Percentiles rank a stretch among this genome's conserved stretches.
phyloP scores from a whole-genome alignment of 2,888 invertebrate genomes.

The Chloroclystis v-ata region DNA sequence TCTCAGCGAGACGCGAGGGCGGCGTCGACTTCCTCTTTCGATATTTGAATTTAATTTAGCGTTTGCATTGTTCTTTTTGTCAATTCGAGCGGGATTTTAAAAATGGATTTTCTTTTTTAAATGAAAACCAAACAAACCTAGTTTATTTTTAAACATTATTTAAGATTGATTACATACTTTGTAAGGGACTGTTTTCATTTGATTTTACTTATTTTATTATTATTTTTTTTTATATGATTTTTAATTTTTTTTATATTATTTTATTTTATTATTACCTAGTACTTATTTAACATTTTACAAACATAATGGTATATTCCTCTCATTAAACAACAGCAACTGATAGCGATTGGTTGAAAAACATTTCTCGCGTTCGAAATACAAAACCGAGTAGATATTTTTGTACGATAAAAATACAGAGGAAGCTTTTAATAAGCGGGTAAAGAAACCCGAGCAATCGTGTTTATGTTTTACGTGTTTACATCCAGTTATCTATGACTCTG shows the following conservation, averaged over 20 bases:
- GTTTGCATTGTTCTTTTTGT: slow-evolving; percentile 62
- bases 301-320: too few relatives aligned
- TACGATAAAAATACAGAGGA: background rate
- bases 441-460: slow-evolving; percentile 63
- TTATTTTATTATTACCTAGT: too few relatives aligned
- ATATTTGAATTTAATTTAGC: slow-evolving; percentile 78
- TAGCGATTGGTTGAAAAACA: background rate
- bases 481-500: slow-evolving; percentile 67
- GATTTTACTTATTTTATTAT: too few relatives aligned
- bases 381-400: background rate
- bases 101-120: slow-evolving; percentile 7
- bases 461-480: slow-evolving; percentile 77
- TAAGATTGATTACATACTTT: too few relatives aligned
- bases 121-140: too few relatives aligned
- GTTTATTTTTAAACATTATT: too few relatives aligned
- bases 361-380: background rate
- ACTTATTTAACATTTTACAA: too few relatives aligned
- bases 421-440: slow-evolving; percentile 9
- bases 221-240: too few relatives aligned
- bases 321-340: too few relatives aligned
- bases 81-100: slow-evolving; percentile 46
- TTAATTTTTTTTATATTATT: too few relatives aligned
- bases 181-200: too few relatives aligned
- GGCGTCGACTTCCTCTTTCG: slow-evolving; percentile 74
- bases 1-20: slow-evolving; percentile 69